phyloP scores from a whole-genome alignment of 2,888 invertebrate genomes.

The Orgyia antiqua region DNA sequence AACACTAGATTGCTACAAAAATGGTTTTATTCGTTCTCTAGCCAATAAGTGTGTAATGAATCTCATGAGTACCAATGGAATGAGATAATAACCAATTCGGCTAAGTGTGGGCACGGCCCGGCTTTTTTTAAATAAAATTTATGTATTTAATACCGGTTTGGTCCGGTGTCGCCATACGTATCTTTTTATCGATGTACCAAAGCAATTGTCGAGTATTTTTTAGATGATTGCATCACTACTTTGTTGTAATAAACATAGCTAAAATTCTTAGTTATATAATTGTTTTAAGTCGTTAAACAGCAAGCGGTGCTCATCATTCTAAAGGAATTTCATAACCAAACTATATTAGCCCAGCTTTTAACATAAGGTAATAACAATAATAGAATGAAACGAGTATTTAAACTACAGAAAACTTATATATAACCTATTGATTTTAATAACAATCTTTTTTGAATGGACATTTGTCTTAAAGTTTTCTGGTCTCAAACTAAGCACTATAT shows the following conservation, averaged over 20 bases:
- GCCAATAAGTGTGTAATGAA: constrained; percentile 74
- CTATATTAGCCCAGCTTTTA: too few species aligned
- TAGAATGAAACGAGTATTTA: too few species aligned
- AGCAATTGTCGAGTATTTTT: constrained; percentile 29
- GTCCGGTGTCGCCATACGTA: constrained; percentile 54
- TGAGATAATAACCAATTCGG: constrained; percentile 65
- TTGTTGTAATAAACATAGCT: constrained; percentile 19
- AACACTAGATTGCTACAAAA: constrained; percentile 53
- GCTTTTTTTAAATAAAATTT: constrained; percentile 46
- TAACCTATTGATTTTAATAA: too few species aligned
- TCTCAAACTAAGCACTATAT: too few species aligned
- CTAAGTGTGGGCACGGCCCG: constrained; percentile 64
- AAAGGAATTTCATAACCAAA: too few species aligned
- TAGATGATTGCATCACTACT: constrained; percentile 23
- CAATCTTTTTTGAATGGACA: too few species aligned
- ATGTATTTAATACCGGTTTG: constrained; percentile 66
- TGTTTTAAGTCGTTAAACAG: too few species aligned
- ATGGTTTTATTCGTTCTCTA: constrained; percentile 68
- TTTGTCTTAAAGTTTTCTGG: too few species aligned
- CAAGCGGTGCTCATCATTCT: too few species aligned
- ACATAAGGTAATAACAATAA: too few species aligned
- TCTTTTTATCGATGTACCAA: constrained; percentile 29
- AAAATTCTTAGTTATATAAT: too few species aligned
- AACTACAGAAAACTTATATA: too few species aligned
- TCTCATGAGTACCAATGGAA: constrained; percentile 64